Evolutionary conservation across 2,113 vertebrate species (phyloP), one percentile per base, ranked within the genome.

Genomic region (Helogale parvula): DNA sequence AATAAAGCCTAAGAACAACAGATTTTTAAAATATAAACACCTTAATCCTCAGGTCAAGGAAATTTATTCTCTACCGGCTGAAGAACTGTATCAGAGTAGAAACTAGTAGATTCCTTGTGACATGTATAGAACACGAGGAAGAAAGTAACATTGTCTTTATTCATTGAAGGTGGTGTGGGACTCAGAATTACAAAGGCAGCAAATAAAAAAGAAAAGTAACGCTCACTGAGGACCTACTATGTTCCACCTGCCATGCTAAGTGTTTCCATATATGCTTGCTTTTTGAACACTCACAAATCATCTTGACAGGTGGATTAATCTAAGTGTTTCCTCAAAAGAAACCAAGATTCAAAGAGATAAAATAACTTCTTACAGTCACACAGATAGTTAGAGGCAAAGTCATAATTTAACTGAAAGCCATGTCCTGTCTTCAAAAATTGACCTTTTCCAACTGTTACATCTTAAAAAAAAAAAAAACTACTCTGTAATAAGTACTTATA

Each of bases 1-100:
- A 93, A 77, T 66, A 96, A 90, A 93, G 79, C 16, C 47, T 92
- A 90, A 74, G 38, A 95, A 87, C 27, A 82, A n/a, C 9, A 47
- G 23, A 35, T 86, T 31, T 14, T 2, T 1, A 68, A 76, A 65
- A 35, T 9, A 38, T 29, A 72, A 52, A 65, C 14, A 38, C 72
- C n/a, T 60, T 93, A 41, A 90, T 4, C 27, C 38, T 79, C 19
- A 45, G 21, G 47, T 68, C 45, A 84, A 83, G 7, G n/a, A 80
- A 82, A 54, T 93, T 95, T 80, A 47, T 80, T 83, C 7, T 81
- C 13, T 63, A 38, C n/a, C 47, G 31, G 5, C 83, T 82, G 6
- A 97, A 74, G 31, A 60, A 68, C 23, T 41, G 52, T 80, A 81
- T 88, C n/a, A 94, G 10, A 69, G 66, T 33, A 69, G 66, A 74